Percentiles rank a stretch among this genome's conserved stretches.
Evolutionary conservation across 92 coral and sea anemone species (phyloP).

Genomic region (Nematostella vectensis): DNA sequence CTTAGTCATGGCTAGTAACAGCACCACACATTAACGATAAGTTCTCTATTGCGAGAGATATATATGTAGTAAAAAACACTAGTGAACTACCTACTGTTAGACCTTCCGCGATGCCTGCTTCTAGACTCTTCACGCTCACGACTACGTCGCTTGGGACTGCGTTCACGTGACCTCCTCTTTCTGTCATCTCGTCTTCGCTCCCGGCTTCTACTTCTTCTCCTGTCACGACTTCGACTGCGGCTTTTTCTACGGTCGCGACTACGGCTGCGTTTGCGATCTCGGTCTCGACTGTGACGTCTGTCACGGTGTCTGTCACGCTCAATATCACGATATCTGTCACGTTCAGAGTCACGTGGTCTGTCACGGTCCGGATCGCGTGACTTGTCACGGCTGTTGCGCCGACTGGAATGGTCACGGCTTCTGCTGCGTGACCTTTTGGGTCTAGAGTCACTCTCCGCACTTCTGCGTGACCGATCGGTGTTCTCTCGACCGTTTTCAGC

Average conservation of each 20-base stretch:
- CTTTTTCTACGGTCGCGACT: too few relatives aligned
- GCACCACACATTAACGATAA: too few relatives aligned
- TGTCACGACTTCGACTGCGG: constrained; percentile 56
- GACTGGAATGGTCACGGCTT: constrained; percentile 32
- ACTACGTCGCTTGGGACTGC: constrained; percentile 25
- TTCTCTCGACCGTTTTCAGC: constrained; percentile 20
- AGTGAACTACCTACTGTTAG: constrained; percentile 37
- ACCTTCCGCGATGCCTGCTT: constrained; percentile 39
- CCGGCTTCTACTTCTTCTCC: constrained; percentile 49
- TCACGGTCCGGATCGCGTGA: constrained; percentile 30
- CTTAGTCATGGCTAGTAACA: too few relatives aligned
- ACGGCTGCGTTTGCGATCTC: constrained; percentile 28
- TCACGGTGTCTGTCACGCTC: constrained; percentile 40
- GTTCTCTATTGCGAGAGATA: too few relatives aligned
- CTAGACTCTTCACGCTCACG: constrained; percentile 50
- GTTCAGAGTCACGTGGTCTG: constrained; percentile 34
- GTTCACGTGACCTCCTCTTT: constrained; percentile 51
- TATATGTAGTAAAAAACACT: too few relatives aligned
- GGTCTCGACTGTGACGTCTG: constrained; percentile 52
- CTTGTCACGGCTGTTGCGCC: constrained; percentile 30
- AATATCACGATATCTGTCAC: constrained; percentile 8
- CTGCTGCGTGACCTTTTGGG: constrained; percentile 54
- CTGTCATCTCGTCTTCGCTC: constrained; percentile 41
- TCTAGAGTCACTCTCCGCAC: constrained; percentile 23
- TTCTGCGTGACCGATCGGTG: constrained; percentile 9